Evolutionary conservation across 1,140 invertebrate species (phyloP), one percentile per base, ranked within the genome.

Genomic region (Trichonephila inaurata): DNA sequence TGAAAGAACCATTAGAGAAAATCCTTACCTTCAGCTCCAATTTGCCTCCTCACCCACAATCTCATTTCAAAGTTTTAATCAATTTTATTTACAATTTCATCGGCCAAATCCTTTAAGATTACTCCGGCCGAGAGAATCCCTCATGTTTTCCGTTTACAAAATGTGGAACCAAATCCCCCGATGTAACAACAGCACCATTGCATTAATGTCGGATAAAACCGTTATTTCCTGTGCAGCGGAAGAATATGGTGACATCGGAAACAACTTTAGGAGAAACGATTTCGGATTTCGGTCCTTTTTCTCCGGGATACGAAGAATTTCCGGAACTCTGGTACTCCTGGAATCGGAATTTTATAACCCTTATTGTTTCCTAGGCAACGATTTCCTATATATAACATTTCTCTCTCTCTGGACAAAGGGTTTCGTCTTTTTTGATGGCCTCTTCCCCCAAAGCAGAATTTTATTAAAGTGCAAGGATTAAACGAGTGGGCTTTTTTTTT

Each of bases 281-380:
- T 91, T 91, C 89, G 89, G 89, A 91, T 91, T 91, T 91, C 18
- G n/a, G 51, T 51, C 51, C 58, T 21, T 91, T 82, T 91, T 87
- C 58, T 24, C 89, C 72, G 44, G 89, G 87, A 89, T 89, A 89
- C 24, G 62, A 89, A 69, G 87, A 91, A 91, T 91, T 91, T 91
- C 89, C 89, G 89, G 89, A 91, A 91, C 69, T 91, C 89, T 72
- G 89, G 89, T 81, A 91, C 69, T 81, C 72, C 69, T 24, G 51
- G 69, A 91, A 91, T 91, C 89, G 89, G 89, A 91, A 91, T 91
- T 91, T 91, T 91, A 91, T 91, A 91, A 91, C 89, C 89, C 33
- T 91, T 91, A 91, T 91, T 91, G 89, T 91, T 91, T 91, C 89
- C 89, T 82, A 81, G 72, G 89, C 69, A 91, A 91, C 89, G 89